Base-by-base conservation (phyloP, 2,888 invertebrate species). In the Stictocephala bisonia region DNA sequence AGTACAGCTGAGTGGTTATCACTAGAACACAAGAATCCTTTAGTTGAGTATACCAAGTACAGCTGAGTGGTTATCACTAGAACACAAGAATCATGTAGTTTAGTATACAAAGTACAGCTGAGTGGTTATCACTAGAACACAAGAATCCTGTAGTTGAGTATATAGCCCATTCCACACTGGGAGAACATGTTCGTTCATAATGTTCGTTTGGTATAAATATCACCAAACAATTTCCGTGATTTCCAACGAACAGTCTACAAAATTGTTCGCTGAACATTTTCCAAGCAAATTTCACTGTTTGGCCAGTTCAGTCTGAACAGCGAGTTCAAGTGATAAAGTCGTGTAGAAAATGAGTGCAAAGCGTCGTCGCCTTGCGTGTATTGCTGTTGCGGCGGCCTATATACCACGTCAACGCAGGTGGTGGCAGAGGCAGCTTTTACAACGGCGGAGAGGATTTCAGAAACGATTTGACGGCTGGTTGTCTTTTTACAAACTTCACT, bases 361-460 rank as follows among this genome's bases (percentile, higher is more conserved):
- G 18, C 51, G 22, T 22, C 18, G 13, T 3, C 51, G 18, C 18
- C 22, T 51, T 6, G 51, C 51, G 24, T 15, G 20, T 22, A n/a
- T n/a, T n/a, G n/a, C n/a, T 22, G 51, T 22, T 20, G 51, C 51
- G 22, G 51, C 51, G 58, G 58, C 31, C 3, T 58, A 20, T n/a
- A 9, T 4, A 27, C 58, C 58, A 6, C 26, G 26, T n/a, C 58
- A 26, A 11, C 58, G 29, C n/a, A 58, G 58, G 18, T 58, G 58
- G 58, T 58, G 58, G 29, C 27, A 58, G n/a, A n/a, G 58, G n/a
- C 58, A 58, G 13, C 31, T 60, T 11, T 51, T 51, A 22, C 51
- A 51, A 13, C 18, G 22, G 22, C 24, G 51, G 51, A 3, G 3
- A 51, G 13, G 51, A 51, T 22, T 51, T 51, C 6, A 6, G 18